These are phyloP conservation scores for Patella pellucida DNA, from an alignment of 2,888 invertebrate genomes.

Conservation along the genomic window DNA sequence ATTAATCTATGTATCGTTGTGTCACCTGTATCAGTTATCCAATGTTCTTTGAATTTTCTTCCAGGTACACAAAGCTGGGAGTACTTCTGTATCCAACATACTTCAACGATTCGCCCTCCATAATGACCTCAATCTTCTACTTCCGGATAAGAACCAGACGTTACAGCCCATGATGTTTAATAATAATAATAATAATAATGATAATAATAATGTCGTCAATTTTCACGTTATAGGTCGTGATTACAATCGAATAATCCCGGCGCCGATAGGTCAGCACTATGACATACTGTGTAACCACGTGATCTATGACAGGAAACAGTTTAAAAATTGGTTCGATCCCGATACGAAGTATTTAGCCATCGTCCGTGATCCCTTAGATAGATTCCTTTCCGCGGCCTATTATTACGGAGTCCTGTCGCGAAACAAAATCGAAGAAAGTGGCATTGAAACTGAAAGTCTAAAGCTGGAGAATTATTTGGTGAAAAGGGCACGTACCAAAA, in stretches of 20 bases:
- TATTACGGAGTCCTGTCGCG: slow-evolving; percentile 41
- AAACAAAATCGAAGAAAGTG: slow-evolving; percentile 14
- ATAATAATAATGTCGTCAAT: too few species aligned
- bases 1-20: too few species aligned
- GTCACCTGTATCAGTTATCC: too few species aligned
- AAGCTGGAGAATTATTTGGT: not conserved
- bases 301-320: slow-evolving; percentile 42
- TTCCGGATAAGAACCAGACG: slow-evolving; percentile 44
- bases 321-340: slow-evolving; percentile 36
- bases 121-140: slow-evolving; percentile 46
- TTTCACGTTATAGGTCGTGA: slow-evolving; percentile 41
- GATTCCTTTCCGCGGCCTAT: slow-evolving; percentile 45
- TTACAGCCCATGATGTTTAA: slow-evolving; percentile 39
- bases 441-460: not conserved
- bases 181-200: too few species aligned
- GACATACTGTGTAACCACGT: slow-evolving; percentile 57
- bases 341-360: slow-evolving; percentile 44
- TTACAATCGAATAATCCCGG: slow-evolving; percentile 44
- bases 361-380: slow-evolving; percentile 41
- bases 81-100: slow-evolving; percentile 56
- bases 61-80: slow-evolving; percentile 59
- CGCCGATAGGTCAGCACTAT: slow-evolving; percentile 43
- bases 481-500: not conserved
- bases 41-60: slow-evolving; percentile 28
- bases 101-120: slow-evolving; percentile 48